phyloP scores from a whole-genome alignment of 2,113 vertebrate genomes.

The Machaerirhynchus nigripectus region DNA sequence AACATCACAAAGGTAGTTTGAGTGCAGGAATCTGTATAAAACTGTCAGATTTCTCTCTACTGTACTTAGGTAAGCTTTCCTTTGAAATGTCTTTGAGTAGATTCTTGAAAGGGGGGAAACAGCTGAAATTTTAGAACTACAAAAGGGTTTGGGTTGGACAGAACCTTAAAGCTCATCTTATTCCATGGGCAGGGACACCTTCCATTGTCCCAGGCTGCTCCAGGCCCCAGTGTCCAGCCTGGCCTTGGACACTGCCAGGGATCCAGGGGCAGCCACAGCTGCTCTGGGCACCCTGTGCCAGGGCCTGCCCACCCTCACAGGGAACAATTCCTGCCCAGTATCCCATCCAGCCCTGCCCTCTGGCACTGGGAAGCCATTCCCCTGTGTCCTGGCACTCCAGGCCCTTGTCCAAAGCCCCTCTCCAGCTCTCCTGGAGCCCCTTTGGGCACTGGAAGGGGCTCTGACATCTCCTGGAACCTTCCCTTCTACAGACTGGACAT shows the following conservation, averaged over 20 bases:
- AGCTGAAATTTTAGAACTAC: neutral
- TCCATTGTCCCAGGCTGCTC: fast-evolving
- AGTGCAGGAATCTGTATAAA: neutral
- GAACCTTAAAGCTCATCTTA: neutral
- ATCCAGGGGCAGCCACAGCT: neutral
- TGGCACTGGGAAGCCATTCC: neutral
- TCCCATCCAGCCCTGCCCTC: neutral
- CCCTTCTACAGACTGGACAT: neutral
- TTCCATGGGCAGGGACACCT: neutral
- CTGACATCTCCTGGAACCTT: neutral
- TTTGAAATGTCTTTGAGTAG: neutral
- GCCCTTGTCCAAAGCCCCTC: neutral
- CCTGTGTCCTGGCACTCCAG: fast-evolving
- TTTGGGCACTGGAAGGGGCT: neutral
- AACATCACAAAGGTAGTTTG: neutral
- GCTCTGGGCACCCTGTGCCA: neutral
- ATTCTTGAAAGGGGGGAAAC: neutral
- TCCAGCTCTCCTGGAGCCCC: neutral
- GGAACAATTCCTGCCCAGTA: neutral
- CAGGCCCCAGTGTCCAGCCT: neutral
- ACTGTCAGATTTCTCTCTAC: neutral
- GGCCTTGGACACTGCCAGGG: neutral
- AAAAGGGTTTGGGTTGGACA: neutral
- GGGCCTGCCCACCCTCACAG: neutral
- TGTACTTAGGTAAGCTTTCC: neutral